These are phyloP conservation scores for Apotomis turbidana DNA, from an alignment of 2,888 invertebrate genomes.

Conservation along the genomic window DNA sequence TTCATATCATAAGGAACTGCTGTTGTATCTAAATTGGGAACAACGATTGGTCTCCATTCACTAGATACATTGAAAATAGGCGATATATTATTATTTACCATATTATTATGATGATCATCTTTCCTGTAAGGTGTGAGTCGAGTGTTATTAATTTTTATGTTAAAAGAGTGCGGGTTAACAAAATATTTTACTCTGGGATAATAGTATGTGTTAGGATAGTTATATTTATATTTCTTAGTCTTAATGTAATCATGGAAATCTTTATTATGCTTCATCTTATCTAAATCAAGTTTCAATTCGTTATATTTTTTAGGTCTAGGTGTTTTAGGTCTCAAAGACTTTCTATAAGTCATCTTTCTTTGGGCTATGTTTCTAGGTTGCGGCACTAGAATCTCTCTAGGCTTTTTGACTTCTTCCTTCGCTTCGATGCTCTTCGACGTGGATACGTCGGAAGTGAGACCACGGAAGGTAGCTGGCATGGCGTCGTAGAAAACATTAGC, in stretches of 20 bases:
- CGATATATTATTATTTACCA: constrained; percentile 46
- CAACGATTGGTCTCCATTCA: constrained; percentile 73
- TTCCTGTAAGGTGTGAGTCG: constrained; percentile 62
- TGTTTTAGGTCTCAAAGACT: constrained; percentile 60
- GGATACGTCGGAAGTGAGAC: constrained; percentile 70
- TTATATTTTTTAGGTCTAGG: constrained; percentile 71
- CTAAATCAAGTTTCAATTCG: constrained; percentile 71
- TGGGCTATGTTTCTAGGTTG: constrained; percentile 76
- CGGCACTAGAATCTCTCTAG: constrained; percentile 70
- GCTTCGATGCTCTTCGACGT: constrained; percentile 63
- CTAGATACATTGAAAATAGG: constrained; percentile 51
- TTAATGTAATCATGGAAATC: constrained; percentile 75
- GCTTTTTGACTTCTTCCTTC: constrained; percentile 62
- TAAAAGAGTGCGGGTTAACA: constrained; percentile 67
- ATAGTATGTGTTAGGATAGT: constrained; percentile 74
- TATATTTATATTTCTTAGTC: constrained; percentile 77
- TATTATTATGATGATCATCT: constrained; percentile 50
- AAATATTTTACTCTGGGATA: constrained; percentile 76
- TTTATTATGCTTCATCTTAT: constrained; percentile 74
- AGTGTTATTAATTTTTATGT: constrained; percentile 62
- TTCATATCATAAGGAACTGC: constrained; percentile 48
- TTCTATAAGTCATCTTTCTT: constrained; percentile 69
- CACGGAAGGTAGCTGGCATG: constrained; percentile 75
- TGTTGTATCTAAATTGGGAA: constrained; percentile 54
- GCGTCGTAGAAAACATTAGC: constrained; percentile 72